phyloP scores from a whole-genome alignment of 2,888 invertebrate species.

The Chymomyza fuscimana region DNA sequence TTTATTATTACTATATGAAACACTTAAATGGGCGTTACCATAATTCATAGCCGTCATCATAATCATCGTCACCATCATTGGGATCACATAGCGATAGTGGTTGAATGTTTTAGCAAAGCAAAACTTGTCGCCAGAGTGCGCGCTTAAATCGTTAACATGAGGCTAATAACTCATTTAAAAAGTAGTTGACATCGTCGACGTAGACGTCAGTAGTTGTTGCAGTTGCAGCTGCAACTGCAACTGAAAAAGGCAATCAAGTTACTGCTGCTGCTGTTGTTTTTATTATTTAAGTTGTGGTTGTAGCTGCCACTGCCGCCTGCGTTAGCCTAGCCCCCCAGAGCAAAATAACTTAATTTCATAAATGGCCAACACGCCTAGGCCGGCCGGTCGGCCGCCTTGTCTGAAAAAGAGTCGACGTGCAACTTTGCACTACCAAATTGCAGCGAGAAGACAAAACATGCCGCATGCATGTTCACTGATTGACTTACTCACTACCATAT shows the following conservation, averaged over 20 bases:
- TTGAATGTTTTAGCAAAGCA: conserved; percentile 11
- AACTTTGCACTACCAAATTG: conserved; percentile 63
- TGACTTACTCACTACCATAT: conserved; percentile 32
- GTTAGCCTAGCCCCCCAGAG: conserved; percentile 66
- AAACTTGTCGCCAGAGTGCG: conserved; percentile 47
- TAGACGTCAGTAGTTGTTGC: conserved; percentile 22
- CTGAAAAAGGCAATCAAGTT: conserved; percentile 4
- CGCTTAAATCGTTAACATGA: conserved; percentile 62
- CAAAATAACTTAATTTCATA: conserved; percentile 78
- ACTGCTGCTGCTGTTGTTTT: conserved; percentile 31
- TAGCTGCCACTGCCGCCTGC: conserved; percentile 3
- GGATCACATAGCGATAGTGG: conserved; percentile 2
- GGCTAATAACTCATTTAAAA: conserved; percentile 73
- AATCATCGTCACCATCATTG: conserved; percentile 3
- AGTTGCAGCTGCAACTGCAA: conserved; percentile 24
- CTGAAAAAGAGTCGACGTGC: conserved; percentile 28
- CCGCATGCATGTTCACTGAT: conserved; percentile 54
- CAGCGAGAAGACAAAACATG: conserved; percentile 3
- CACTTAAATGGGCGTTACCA: conserved; percentile 60
- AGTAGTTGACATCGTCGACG: conserved; percentile 51
- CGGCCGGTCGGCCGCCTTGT: not conserved
- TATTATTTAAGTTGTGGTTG: conserved; percentile 15
- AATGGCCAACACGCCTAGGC: conserved; percentile 67
- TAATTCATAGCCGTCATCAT: conserved; percentile 20
- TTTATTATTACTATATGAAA: conserved; percentile 21